These are phyloP conservation scores for Spodoptera litura DNA, from an alignment of 1,140 invertebrate species.

Conservation along the genomic window DNA sequence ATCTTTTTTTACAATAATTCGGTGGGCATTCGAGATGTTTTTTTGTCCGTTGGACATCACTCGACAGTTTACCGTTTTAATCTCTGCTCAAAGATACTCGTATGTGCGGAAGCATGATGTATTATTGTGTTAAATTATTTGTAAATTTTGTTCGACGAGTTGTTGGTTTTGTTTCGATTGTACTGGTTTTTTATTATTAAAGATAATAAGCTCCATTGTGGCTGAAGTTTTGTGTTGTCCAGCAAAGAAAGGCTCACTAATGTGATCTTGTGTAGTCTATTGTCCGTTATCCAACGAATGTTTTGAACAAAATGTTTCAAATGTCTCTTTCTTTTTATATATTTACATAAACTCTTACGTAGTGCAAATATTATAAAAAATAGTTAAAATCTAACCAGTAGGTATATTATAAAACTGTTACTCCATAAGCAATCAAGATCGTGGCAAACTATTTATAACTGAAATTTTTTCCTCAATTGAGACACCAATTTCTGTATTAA, in stretches of 20 bases:
- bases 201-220: conserved; percentile 24
- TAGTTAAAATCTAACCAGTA: no score
- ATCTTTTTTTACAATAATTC: conserved; percentile 72
- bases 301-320: no score
- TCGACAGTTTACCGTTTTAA: conserved; percentile 73
- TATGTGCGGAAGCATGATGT: conserved; percentile 60
- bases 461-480: no score
- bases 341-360: no score
- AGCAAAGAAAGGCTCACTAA: neutral
- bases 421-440: no score
- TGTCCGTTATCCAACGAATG: no score
- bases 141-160: conserved; percentile 52
- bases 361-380: no score
- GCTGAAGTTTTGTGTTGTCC: neutral
- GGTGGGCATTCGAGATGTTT: conserved; percentile 69
- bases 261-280: neutral
- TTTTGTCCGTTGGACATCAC: conserved; percentile 63
- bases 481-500: no score
- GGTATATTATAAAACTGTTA: no score
- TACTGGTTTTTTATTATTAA: conserved; percentile 16
- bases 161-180: conserved; percentile 38
- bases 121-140: conserved; percentile 60
- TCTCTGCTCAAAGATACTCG: conserved; percentile 63
- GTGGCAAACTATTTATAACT: no score
- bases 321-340: no score